Evolutionary conservation across 2,797 vertebrate genomes (phyloP).

Genomic region (Sparus aurata): DNA sequence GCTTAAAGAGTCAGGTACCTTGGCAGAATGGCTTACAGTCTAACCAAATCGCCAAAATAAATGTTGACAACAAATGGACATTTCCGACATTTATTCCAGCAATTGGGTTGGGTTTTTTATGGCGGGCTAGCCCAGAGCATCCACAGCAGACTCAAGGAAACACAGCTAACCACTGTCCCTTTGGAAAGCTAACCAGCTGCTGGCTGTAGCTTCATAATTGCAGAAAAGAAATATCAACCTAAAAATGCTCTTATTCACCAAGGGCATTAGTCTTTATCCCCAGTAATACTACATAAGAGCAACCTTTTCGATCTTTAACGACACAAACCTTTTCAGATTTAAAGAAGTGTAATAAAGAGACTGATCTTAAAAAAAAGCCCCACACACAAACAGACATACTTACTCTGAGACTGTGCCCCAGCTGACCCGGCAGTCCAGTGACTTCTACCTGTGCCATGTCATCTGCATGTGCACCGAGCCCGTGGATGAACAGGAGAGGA

Average conservation of each 20-base stretch:
- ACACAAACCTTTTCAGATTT: slow-evolving; percentile 25
- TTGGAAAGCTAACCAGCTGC: background rate
- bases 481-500: slow-evolving; percentile 88
- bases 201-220: background rate
- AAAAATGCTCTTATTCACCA: slow-evolving; percentile 3
- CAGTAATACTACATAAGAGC: slow-evolving; percentile 20
- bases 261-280: background rate
- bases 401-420: slow-evolving; percentile 86
- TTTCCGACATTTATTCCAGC: no score
- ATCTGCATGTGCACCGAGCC: slow-evolving; percentile 85
- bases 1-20: background rate
- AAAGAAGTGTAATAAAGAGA: slow-evolving; percentile 5
- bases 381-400: slow-evolving; percentile 41
- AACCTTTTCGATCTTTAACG: slow-evolving; percentile 43
- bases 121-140: no score
- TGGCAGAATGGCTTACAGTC: background rate
- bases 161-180: no score
- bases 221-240: slow-evolving; percentile 5
- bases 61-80: no score
- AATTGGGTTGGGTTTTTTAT: no score
- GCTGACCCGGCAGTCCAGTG: slow-evolving; percentile 78
- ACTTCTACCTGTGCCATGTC: slow-evolving; percentile 92
- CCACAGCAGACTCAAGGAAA: no score
- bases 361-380: background rate
- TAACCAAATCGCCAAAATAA: no score